Percentiles rank a stretch among this genome's conserved stretches.
phyloP scores from a whole-genome alignment of 2,888 invertebrate genomes.

The Neoscelio sp. region DNA sequence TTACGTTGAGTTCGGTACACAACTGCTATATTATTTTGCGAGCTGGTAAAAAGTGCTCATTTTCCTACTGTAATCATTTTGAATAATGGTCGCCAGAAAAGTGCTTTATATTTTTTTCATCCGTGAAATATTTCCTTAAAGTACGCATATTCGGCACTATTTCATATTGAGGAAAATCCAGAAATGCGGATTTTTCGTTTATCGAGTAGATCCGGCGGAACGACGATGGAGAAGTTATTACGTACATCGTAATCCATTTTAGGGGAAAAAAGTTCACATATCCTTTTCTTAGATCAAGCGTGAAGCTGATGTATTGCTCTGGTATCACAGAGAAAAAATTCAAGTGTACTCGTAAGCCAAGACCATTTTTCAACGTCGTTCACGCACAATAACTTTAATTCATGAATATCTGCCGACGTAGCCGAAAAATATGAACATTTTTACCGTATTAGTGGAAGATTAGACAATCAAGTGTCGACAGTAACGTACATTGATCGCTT shows the following conservation, averaged over 20 bases:
- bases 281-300: constrained; percentile 59
- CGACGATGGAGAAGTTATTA: constrained; percentile 53
- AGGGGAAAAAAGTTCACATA: constrained; percentile 50
- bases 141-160: constrained; percentile 23
- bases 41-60: no score
- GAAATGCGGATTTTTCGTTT: constrained; percentile 47
- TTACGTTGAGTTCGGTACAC: constrained; percentile 33
- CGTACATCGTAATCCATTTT: constrained; percentile 56
- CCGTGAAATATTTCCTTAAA: constrained; percentile 11
- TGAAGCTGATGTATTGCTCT: constrained; percentile 58
- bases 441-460: constrained; percentile 22
- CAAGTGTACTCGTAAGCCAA: constrained; percentile 48
- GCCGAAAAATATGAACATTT: constrained; percentile 36
- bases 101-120: constrained; percentile 1
- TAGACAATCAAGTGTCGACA: not conserved
- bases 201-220: constrained; percentile 44
- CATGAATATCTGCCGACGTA: constrained; percentile 40
- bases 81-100: not conserved
- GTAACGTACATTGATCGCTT: no score
- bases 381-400: constrained; percentile 59
- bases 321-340: constrained; percentile 45
- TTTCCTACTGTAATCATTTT: constrained; percentile 11
- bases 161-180: constrained; percentile 42
- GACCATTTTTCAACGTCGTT: constrained; percentile 54
- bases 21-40: no score